Base-by-base conservation (phyloP, 2,888 invertebrate species). In the Loripinus fragilis region DNA sequence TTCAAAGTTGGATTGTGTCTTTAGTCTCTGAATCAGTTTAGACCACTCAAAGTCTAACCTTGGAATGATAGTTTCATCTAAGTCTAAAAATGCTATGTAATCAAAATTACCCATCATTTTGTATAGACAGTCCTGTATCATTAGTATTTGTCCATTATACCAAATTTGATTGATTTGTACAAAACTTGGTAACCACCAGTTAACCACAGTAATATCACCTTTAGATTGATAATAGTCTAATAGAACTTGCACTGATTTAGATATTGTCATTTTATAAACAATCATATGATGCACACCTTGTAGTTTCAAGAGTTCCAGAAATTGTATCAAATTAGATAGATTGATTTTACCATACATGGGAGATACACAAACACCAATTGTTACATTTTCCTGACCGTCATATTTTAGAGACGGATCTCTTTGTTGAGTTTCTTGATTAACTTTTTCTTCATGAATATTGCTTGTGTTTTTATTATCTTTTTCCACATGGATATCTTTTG, bases 11-110 rank as follows among this genome's bases (percentile, higher is more conserved):
- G 7, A 38, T 67, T 25, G 60, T 41, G 25, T 76, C 48, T 78
- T 52, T 0, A 89, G 71, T 71, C 76, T 55, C n/a, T 78, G 75
- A 15, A 88, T 38, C 86, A 90, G 80, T 20, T 71, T 70, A 17
- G 55, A 74, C 88, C 90, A 90, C 30, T 74, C 82, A 10, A 60
- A 55, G 20, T 85, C 52, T 17, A 68, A 67, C 41, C 74, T 72
- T n/a, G 93, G 93, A 45, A 93, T 86, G 45, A 93, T 87, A 64
- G 92, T 88, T 85, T 93, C 93, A 81, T 93, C 93, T 23, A 93
- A 78, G 76, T 93, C 93, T 55, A 92, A 81, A 77, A 93, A 93
- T 35, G 90, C 87, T 17, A 91, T 76, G 81, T 89, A 91, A 52
- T 89, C 81, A 78, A 86, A 90, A 7, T 76, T 71, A 12, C 87